Conservation (phyloP, 2,113 vertebrate species). For the Prochilodus magdalenae region DNA sequence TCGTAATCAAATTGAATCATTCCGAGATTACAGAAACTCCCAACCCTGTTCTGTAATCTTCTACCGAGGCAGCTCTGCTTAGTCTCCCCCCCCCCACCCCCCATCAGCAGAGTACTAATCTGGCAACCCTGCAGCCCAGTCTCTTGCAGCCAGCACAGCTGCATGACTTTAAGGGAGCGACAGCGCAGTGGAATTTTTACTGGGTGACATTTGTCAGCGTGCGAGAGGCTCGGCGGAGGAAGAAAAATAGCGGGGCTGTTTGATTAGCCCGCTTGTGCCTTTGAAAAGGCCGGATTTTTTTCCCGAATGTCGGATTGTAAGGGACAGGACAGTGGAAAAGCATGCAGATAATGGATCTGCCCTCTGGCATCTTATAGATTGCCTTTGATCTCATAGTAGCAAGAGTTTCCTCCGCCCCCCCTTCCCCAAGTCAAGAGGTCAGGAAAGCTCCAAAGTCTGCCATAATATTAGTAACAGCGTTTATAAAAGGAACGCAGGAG, state of each 20-base stretch:
- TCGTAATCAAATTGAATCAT: no score
- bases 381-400: slow-evolving; percentile 69
- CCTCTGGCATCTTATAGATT: slow-evolving; percentile 62
- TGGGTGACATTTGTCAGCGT: slow-evolving; percentile 62
- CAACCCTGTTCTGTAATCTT: not conserved
- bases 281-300: slow-evolving; percentile 69
- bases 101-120: not conserved
- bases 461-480: slow-evolving; percentile 4
- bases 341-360: slow-evolving; percentile 72
- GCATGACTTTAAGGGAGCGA: slow-evolving; percentile 51
- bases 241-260: slow-evolving; percentile 56
- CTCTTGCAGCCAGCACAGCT: slow-evolving; percentile 46
- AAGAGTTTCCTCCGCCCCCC: slow-evolving; percentile 65
- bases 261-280: slow-evolving; percentile 58
- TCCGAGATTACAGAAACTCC: no score
- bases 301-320: slow-evolving; percentile 57
- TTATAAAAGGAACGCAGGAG: not conserved
- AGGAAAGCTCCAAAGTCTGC: slow-evolving; percentile 25
- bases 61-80: not conserved
- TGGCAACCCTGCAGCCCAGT: not conserved
- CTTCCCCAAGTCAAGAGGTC: slow-evolving; percentile 55
- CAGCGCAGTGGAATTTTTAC: slow-evolving; percentile 55
- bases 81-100: not conserved
- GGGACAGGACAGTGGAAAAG: slow-evolving; percentile 67
- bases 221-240: slow-evolving; percentile 48